Evolutionary conservation across 2,888 invertebrate species (phyloP), one percentile per base, ranked within the genome.

Genomic region (Dione juno): DNA sequence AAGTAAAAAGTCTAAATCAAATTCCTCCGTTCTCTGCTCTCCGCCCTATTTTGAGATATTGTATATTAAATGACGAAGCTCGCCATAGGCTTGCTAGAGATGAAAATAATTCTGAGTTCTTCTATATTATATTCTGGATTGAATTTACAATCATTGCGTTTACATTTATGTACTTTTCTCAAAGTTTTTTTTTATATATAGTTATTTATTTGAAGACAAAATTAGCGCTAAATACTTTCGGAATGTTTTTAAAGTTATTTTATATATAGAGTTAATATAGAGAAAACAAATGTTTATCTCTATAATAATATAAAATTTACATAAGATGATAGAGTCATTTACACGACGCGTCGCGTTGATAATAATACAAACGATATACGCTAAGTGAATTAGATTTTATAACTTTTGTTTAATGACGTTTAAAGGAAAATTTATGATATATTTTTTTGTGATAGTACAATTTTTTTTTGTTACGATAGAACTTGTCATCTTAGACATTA

Each of bases 301-400:
- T 16, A 14, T 9, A 5, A 21, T 28, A 1, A 43, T 28, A 59
- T 21, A n/a, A 5, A 9, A 45, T 61, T 43, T 61, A 61, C 45
- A 45, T 43, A 61, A 45, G 45, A 61, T 61, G 43, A 61, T 61
- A 61, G 28, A 45, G 45, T 61, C 43, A 45, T n/a, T 59, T 61
- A 45, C 43, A 61, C 45, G 45, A 28, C n/a, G n/a, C n/a, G n/a
- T 10, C 13, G 28, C 11, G 19, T n/a, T 53, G 37, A 37, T 57
- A 37, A 57, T 37, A n/a, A 21, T 21, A 43, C 59, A 43, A 61
- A 43, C 21, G 43, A n/a, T 59, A 21, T 59, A 28, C 21, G n/a
- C 28, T 61, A 45, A 13, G n/a, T 28, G 45, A 61, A 61, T 45
- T 43, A 61, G 11, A 28, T 45, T 28, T 28, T 14, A 35, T 45